Evolutionary conservation across 2,888 invertebrate species (phyloP), one percentile per base, ranked within the genome.

Genomic region (Temnothorax unifasciatus): DNA sequence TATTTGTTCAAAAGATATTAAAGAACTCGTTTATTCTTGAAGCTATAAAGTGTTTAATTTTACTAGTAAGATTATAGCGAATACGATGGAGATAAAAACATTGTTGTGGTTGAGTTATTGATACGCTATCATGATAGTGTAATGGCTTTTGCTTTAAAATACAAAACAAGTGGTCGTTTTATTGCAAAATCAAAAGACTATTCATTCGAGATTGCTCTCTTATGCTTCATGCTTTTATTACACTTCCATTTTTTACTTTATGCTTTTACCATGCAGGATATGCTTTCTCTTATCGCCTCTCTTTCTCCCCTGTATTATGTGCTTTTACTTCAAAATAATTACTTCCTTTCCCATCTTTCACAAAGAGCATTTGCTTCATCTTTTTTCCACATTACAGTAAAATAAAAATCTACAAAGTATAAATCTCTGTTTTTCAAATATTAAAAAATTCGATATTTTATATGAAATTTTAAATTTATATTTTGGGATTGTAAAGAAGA

Each of bases 271-370:
- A 66, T 15, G 41, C 64, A 25, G 64, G 44, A 66, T 66, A 44
- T 66, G 15, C 41, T 44, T 44, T 66, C 21, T 44, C 25, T 64
- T 41, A 41, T 41, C 41, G 21, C 15, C 41, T 41, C 21, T 41
- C 8, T 66, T 44, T 44, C 44, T 66, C 2, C 8, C 44, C 9
- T 9, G 15, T 69, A 69, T 50, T 13, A n/a, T 29, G n/a, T 29
- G n/a, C n/a, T 52, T 69, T 69, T 69, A 69, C 29, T 69, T 47
- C 29, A 50, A 69, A 50, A 69, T 69, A 69, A 69, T 69, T 50
- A 29, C 50, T 50, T 69, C 50, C 50, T 69, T 29, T 68, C 9
- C 18, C 29, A 69, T 50, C 18, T 29, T 69, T 69, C n/a, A 11
- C 29, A 47, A 29, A 66, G 44, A 29, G 29, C 68, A 68, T 50